Percentiles rank a stretch among this genome's conserved stretches.
These are phyloP conservation scores for Acanthosepion pharaonis DNA, from an alignment of 2,888 invertebrate species.

Conservation along the genomic window DNA sequence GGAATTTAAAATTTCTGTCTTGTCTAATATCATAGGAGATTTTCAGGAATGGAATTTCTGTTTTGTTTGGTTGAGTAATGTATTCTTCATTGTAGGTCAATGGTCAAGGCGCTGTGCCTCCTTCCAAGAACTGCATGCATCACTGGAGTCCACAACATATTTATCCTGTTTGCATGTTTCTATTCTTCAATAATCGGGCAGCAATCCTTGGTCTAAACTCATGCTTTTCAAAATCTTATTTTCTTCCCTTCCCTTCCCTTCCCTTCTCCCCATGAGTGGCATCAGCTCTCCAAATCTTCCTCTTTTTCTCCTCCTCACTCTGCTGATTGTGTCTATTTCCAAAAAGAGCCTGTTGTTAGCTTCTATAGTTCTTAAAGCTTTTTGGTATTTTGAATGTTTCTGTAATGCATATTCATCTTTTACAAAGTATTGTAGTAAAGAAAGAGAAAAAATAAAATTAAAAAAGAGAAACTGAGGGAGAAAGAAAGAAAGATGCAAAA, in stretches of 20 bases:
- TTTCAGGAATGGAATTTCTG: neutral
- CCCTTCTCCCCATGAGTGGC: too few relatives aligned
- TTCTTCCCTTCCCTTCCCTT: neutral
- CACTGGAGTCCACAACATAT: slow-evolving; percentile 23
- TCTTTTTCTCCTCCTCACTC: neutral
- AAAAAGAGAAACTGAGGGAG: neutral
- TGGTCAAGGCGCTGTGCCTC: neutral
- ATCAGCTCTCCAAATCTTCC: neutral
- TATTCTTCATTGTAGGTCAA: neutral
- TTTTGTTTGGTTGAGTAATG: slow-evolving; percentile 22
- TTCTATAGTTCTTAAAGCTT: neutral
- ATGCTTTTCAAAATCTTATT: slow-evolving; percentile 23
- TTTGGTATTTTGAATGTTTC: neutral
- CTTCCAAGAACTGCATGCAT: neutral
- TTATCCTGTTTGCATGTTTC: slow-evolving; percentile 33
- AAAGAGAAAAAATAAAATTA: neutral
- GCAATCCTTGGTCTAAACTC: slow-evolving; percentile 21
- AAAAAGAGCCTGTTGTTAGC: slow-evolving; percentile 4
- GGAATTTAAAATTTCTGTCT: slow-evolving; percentile 33
- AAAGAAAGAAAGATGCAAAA: neutral
- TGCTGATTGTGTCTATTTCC: neutral
- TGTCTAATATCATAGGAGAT: slow-evolving; percentile 7
- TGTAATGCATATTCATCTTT: neutral
- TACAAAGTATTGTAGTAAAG: neutral
- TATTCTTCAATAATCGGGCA: slow-evolving; percentile 4